Percentiles rank a stretch among this genome's conserved stretches.
These are phyloP conservation scores for Tiphia femorata DNA, from an alignment of 2,888 invertebrate genomes.

Conservation along the genomic window DNA sequence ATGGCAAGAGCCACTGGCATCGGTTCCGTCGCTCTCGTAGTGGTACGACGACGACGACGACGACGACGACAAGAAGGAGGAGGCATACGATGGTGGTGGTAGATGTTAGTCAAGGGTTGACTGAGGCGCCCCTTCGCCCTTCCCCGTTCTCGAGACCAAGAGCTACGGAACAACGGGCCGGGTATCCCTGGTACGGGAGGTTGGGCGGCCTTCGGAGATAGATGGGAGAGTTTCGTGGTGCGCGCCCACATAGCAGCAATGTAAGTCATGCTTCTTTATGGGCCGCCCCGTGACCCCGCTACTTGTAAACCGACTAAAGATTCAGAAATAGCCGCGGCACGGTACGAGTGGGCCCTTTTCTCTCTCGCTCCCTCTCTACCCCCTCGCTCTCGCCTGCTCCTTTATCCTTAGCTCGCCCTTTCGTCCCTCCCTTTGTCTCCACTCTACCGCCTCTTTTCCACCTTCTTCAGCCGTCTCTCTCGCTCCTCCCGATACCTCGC, in stretches of 20 bases:
- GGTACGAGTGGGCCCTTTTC: conserved; percentile 20
- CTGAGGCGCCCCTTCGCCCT: neutral
- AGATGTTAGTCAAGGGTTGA: neutral
- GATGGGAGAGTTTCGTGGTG: conserved; percentile 58
- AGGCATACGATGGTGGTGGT: too few species aligned
- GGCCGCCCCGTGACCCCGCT: conserved; percentile 64
- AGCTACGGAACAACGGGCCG: conserved; percentile 18
- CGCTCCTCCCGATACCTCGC: neutral
- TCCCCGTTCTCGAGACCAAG: conserved; percentile 2
- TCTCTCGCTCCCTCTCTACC: conserved; percentile 2
- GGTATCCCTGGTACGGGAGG: conserved; percentile 43
- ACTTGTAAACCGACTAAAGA: conserved; percentile 67
- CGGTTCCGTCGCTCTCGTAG: too few species aligned
- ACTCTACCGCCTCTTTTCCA: neutral
- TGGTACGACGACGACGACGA: neutral
- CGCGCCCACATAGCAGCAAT: conserved; percentile 62
- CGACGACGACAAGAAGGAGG: too few species aligned
- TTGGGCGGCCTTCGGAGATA: conserved; percentile 47
- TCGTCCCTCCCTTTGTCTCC: conserved; percentile 1
- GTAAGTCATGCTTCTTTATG: conserved; percentile 67
- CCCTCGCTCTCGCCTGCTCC: conserved; percentile 3
- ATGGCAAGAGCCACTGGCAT: too few species aligned
- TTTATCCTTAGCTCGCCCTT: neutral
- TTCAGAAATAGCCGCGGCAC: conserved; percentile 62
- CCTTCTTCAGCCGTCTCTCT: neutral